A percentile compares a stretch with the other conserved stretches of the same genome.
Evolutionary conservation across 1,140 invertebrate species (phyloP).

Genomic region (Lanistes nyassanus): DNA sequence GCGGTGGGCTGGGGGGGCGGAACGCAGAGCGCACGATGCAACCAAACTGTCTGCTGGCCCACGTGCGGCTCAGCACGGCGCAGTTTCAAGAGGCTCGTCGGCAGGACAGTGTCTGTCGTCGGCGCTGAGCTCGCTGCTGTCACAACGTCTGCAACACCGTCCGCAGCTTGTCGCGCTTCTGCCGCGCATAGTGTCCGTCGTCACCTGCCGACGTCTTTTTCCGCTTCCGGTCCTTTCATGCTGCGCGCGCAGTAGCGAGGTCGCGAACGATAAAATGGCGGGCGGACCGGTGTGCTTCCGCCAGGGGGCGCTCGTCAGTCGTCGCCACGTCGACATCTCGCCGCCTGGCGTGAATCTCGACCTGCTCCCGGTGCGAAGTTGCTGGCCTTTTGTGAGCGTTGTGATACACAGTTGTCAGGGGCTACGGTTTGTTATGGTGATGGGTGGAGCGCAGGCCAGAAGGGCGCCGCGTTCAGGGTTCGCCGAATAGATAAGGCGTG

Average conservation of each 20-base stretch:
- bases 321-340: constrained; percentile 12
- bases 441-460: no score
- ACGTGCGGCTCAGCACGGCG: neutral
- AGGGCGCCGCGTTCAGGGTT: no score
- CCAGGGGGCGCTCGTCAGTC: constrained; percentile 15
- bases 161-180: neutral
- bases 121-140: neutral
- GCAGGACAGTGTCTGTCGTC: neutral
- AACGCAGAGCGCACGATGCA: no score
- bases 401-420: no score
- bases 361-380: no score
- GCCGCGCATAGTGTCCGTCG: neutral
- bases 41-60: no score
- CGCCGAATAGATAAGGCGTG: no score
- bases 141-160: constrained; percentile 3
- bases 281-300: neutral
- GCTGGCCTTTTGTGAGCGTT: no score
- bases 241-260: constrained; percentile 11
- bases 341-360: neutral
- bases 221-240: neutral
- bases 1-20: no score
- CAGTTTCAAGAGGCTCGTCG: neutral
- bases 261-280: constrained; percentile 13
- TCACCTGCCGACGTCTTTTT: neutral
- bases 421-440: no score